Conservation (phyloP, 2,888 invertebrate genomes). For the Allygus modestus region DNA sequence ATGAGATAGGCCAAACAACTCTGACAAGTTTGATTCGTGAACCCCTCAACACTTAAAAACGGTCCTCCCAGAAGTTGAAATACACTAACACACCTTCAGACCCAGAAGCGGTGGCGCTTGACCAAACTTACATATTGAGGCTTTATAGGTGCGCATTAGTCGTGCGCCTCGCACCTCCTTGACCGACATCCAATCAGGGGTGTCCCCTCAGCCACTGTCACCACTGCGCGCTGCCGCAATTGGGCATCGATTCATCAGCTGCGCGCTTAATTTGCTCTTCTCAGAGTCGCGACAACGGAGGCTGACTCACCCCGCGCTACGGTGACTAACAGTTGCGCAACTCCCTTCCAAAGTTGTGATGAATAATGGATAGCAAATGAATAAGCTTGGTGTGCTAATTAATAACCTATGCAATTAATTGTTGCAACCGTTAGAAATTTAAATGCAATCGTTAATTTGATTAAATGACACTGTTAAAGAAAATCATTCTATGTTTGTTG, state of each 20-base stretch:
- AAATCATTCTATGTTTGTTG: too few species aligned
- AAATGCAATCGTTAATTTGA: too few species aligned
- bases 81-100: too few species aligned
- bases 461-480: too few species aligned
- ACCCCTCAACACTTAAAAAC: too few species aligned
- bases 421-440: too few species aligned
- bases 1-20: too few species aligned
- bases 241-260: not conserved
- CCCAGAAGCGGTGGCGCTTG: too few species aligned
- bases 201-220: not conserved
- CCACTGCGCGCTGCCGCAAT: not conserved
- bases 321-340: slow-evolving; percentile 1
- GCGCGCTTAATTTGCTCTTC: not conserved
- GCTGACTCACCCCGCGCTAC: not conserved
- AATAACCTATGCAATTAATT: not conserved
- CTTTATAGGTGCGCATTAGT: not conserved
- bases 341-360: not conserved
- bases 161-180: not conserved
- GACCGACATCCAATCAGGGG: slow-evolving; percentile 4
- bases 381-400: not conserved
- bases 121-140: too few species aligned
- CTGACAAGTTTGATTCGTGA: too few species aligned
- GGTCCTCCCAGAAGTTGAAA: too few species aligned
- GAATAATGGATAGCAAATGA: not conserved
- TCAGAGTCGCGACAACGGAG: not conserved